Percentiles rank a stretch among this genome's conserved stretches.
phyloP scores from a whole-genome alignment of 2,797 vertebrate species.

The Orestias chungarensis region DNA sequence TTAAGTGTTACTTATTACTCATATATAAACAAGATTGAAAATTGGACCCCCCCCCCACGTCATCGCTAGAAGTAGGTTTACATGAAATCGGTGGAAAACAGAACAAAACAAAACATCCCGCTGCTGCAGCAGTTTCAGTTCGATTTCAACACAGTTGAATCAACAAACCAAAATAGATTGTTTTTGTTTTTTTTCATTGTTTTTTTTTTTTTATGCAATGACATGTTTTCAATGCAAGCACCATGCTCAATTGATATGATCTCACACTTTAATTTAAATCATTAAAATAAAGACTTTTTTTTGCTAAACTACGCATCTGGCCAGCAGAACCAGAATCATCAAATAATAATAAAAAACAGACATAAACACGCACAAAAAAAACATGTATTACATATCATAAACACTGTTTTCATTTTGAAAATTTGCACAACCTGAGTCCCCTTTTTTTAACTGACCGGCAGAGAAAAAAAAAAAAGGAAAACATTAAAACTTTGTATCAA shows the following conservation, averaged over 20 bases:
- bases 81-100: constrained; percentile 94
- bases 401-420: constrained; percentile 93
- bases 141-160: constrained; percentile 99
- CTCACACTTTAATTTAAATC: constrained; percentile 98
- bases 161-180: constrained; percentile 84
- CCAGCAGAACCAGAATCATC: constrained; percentile 99
- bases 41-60: constrained; percentile 86
- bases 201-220: constrained; percentile 88
- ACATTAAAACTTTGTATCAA: constrained; percentile 73
- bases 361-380: constrained; percentile 76
- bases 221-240: constrained; percentile 99
- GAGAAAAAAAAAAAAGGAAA: constrained; percentile 87
- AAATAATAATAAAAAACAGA: constrained; percentile 84
- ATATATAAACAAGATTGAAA: constrained; percentile 99
- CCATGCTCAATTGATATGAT: constrained; percentile 98
- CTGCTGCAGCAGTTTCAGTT: constrained; percentile 93
- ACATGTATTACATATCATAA: constrained; percentile 80
- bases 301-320: constrained; percentile 92
- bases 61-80: constrained; percentile 83
- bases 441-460: constrained; percentile 98
- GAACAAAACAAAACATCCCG: constrained; percentile 83
- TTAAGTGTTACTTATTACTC: constrained; percentile 94
- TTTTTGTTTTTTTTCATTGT: constrained; percentile 81
- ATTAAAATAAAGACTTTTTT: constrained; percentile 90
- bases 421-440: constrained; percentile 94